phyloP scores from a whole-genome alignment of 2,113 vertebrate species.

The Falcunculus frontatus region DNA sequence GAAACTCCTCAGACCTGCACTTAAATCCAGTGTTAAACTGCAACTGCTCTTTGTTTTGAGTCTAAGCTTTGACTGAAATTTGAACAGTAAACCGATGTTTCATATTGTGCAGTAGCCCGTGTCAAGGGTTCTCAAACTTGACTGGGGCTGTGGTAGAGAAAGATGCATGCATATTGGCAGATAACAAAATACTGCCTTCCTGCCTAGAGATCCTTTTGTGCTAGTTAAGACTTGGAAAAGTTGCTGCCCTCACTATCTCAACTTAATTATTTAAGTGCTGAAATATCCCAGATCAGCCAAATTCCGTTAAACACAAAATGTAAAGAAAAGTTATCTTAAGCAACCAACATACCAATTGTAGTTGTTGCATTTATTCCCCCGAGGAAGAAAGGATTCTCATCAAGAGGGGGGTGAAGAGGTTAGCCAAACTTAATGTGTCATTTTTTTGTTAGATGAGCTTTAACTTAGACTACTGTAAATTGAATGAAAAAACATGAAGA shows the following conservation, averaged over 20 bases:
- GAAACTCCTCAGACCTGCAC: neutral
- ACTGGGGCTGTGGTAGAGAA: neutral
- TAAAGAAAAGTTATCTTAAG: neutral
- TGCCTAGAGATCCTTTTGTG: neutral
- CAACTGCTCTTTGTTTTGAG: neutral
- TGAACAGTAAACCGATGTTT: neutral
- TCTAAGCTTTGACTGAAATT: neutral
- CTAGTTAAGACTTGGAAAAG: neutral
- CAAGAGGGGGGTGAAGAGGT: neutral
- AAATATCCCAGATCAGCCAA: neutral
- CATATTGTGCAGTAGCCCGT: fast-evolving
- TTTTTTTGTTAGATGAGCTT: neutral
- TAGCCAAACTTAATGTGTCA: neutral
- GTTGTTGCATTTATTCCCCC: neutral
- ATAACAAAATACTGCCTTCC: neutral
- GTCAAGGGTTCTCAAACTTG: neutral
- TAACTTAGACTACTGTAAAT: neutral
- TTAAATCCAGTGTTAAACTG: neutral
- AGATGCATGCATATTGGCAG: neutral
- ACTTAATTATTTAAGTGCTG: neutral
- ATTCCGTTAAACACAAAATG: neutral
- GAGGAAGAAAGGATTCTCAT: neutral
- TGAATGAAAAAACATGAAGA: slow-evolving; percentile 13
- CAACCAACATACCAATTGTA: neutral
- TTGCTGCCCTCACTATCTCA: neutral